These are phyloP conservation scores for Drosophila kuntzei DNA, from an alignment of 2,888 invertebrate genomes.

Conservation along the genomic window DNA sequence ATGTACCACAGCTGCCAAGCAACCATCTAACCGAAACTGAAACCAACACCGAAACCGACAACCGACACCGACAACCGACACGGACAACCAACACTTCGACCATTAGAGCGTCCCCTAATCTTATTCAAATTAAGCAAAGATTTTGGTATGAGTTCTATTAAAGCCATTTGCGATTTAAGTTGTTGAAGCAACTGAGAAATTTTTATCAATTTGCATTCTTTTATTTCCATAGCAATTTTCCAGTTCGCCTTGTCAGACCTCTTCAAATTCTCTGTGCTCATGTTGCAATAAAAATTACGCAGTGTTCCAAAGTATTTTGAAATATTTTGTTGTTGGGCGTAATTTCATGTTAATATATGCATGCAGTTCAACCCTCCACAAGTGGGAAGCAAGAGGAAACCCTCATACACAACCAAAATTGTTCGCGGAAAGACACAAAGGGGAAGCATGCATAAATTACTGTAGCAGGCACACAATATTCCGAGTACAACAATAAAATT, in stretches of 20 bases:
- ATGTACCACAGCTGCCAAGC: conserved; percentile 32
- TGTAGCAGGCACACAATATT: conserved; percentile 34
- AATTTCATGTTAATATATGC: conserved; percentile 76
- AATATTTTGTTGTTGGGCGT: conserved; percentile 45
- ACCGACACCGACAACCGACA: neutral
- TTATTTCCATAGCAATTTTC: conserved; percentile 41
- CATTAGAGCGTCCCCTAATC: conserved; percentile 16
- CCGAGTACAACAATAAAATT: conserved; percentile 52
- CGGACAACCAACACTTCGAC: neutral
- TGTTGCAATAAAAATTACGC: conserved; percentile 46
- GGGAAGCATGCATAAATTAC: conserved; percentile 59
- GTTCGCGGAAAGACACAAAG: conserved; percentile 6
- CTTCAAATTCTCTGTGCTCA: conserved; percentile 7
- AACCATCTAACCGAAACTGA: conserved; percentile 40
- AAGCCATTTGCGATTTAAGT: conserved; percentile 25
- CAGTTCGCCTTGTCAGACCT: conserved; percentile 12
- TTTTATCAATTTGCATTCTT: conserved; percentile 36
- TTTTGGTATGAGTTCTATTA: conserved; percentile 4
- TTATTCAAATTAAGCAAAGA: conserved; percentile 26
- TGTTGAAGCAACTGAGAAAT: neutral
- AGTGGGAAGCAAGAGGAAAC: neutral
- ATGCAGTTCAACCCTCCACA: conserved; percentile 39
- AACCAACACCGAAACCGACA: conserved; percentile 27
- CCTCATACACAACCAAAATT: too few species aligned
- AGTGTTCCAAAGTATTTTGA: conserved; percentile 48